Evolutionary conservation across 2,888 invertebrate genomes (phyloP), one percentile per base, ranked within the genome.

Genomic region (Athripsodes cinereus): DNA sequence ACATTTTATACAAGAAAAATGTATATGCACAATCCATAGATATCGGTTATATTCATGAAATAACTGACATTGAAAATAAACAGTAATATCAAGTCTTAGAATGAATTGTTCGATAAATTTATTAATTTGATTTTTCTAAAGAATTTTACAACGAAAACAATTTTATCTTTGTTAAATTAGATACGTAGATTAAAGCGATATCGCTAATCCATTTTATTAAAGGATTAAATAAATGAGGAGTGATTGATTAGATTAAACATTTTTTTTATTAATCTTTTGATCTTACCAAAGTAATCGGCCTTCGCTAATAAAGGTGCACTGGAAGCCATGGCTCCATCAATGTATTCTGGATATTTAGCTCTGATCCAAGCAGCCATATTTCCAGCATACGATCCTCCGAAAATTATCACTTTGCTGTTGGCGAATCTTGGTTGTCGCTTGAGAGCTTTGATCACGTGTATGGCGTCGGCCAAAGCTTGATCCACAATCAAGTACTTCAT

Each of bases 301-400:
- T 74, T 69, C 1, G 76, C 76, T 8, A 67, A 64, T 26, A 78
- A 64, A 6, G 79, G 79, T 49, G 72, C 79, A 64, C 79, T 78
- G 58, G 76, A 75, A 2, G 79, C 73, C 44, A 75, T 64, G 1
- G 76, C 76, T 3, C 74, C 76, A 66, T 74, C 65, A 18, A 79
- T 70, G 1, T 76, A 65, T 61, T 77, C 72, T 1, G 79, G 79
- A 64, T 77, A 78, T 62, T 73, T 72, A 2, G 71, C 55, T 59
- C 75, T 68, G 18, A 71, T 67, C 79, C 79, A 80, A 19, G 73
- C 70, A 1, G 77, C 79, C 67, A 79, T 68, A 51, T 70, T 74
- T 11, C 73, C 79, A 18, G 75, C 68, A 61, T 79, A 79, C 1
- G 77, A 77, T 22, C 74, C 75, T 48, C 77, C 75, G 58, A 76